Percentiles rank a stretch among this genome's conserved stretches.
These are phyloP conservation scores for Nyctereutes procyonoides DNA, from an alignment of 2,113 vertebrate species.

Conservation along the genomic window DNA sequence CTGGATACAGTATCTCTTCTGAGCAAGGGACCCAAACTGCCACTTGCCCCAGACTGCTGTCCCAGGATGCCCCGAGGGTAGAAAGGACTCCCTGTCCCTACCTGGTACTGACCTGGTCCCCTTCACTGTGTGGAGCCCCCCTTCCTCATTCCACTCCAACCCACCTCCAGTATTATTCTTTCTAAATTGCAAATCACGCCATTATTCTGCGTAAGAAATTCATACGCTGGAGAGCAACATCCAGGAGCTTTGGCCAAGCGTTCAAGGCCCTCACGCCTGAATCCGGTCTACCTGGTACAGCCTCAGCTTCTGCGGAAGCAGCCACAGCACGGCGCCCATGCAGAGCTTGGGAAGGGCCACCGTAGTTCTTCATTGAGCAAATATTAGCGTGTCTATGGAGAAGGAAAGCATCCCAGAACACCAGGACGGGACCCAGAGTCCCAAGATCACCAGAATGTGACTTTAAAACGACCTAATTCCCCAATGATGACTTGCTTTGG, in stretches of 20 bases:
- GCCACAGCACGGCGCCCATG: not conserved
- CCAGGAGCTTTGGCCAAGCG: not conserved
- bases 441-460: not conserved
- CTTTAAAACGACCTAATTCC: not conserved
- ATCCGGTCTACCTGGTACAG: not conserved
- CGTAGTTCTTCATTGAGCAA: not conserved
- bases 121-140: not conserved
- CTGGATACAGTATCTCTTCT: not conserved
- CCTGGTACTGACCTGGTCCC: not conserved
- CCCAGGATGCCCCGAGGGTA: not conserved
- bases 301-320: not conserved
- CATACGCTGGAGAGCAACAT: not conserved
- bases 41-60: not conserved
- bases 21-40: not conserved
- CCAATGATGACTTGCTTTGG: not conserved
- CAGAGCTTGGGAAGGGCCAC: not conserved
- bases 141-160: fast-evolving
- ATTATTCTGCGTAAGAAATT: not conserved
- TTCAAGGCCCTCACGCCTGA: not conserved
- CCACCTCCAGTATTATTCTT: not conserved
- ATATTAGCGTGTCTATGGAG: not conserved
- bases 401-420: not conserved
- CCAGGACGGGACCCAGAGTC: not conserved
- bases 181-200: not conserved
- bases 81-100: not conserved